Conservation (phyloP, 2,888 invertebrate species). For the Drosophila algonquin region DNA sequence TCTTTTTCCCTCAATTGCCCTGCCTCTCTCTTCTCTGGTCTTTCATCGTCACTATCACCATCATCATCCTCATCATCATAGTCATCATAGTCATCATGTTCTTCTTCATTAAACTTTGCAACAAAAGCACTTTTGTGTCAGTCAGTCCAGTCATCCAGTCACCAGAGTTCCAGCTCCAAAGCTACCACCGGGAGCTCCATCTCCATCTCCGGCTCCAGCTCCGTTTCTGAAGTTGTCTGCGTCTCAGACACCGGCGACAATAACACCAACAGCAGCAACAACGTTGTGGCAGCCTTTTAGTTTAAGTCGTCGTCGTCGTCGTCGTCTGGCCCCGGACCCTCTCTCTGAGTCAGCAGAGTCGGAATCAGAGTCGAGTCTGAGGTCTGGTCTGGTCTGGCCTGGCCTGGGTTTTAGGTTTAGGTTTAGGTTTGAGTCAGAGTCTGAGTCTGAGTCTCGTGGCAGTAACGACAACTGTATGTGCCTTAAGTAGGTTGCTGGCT, state of each 20-base stretch:
- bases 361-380: conserved; percentile 15
- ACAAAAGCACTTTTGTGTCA: conserved; percentile 80
- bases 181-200: conserved; percentile 23
- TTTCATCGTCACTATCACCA: conserved; percentile 13
- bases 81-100: conserved; percentile 20
- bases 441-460: conserved; percentile 54
- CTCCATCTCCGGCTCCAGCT: conserved; percentile 39
- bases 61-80: conserved; percentile 9
- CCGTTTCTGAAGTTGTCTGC: conserved; percentile 76
- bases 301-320: conserved; percentile 66
- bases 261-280: conserved; percentile 46
- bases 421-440: conserved; percentile 2
- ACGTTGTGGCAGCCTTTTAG: conserved; percentile 72
- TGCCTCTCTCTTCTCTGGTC: conserved; percentile 1
- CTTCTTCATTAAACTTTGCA: conserved; percentile 71
- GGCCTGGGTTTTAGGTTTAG: conserved; percentile 43
- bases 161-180: conserved; percentile 40
- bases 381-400: conserved; percentile 37
- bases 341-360: background rate
- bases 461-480: conserved; percentile 29
- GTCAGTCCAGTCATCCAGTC: conserved; percentile 63
- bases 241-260: conserved; percentile 74
- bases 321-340: conserved; percentile 43
- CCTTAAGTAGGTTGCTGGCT: conserved; percentile 55
- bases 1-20: conserved; percentile 30